Conservation (phyloP, 2,797 vertebrate species). For the Pyrocephalus nanus region DNA sequence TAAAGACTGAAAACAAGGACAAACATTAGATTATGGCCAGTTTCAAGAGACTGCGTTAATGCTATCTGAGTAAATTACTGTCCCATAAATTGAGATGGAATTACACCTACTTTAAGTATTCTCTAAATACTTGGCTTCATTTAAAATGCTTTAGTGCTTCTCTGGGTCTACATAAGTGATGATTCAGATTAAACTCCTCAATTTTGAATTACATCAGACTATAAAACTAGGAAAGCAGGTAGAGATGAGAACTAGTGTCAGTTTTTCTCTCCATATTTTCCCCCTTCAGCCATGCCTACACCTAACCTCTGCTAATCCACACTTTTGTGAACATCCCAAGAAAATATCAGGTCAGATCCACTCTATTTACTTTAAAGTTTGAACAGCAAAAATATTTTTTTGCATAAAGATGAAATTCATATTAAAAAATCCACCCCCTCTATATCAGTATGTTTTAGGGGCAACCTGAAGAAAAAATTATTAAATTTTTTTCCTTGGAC, state of each 20-base stretch:
- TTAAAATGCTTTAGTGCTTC: not conserved
- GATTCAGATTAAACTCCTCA: not conserved
- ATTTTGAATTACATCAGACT: not conserved
- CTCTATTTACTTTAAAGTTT: not conserved
- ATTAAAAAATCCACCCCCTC: not conserved
- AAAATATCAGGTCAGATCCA: not conserved
- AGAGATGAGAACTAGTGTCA: not conserved
- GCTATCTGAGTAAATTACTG: not conserved
- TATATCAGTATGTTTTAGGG: not conserved
- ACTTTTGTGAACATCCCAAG: not conserved
- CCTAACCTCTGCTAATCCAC: not conserved
- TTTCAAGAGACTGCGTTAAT: not conserved
- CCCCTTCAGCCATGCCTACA: accelerated
- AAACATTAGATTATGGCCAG: not conserved
- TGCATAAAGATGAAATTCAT: not conserved
- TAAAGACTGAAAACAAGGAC: not conserved
- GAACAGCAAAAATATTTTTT: not conserved
- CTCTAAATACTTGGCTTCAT: not conserved
- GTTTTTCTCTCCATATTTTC: not conserved
- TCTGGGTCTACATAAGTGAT: not conserved
- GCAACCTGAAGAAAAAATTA: not conserved
- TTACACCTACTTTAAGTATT: not conserved
- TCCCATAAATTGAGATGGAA: not conserved
- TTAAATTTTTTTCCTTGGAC: not conserved
- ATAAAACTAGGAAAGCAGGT: not conserved